phyloP scores from a whole-genome alignment of 2,113 vertebrate genomes.

The Elaphurus davidianus region DNA sequence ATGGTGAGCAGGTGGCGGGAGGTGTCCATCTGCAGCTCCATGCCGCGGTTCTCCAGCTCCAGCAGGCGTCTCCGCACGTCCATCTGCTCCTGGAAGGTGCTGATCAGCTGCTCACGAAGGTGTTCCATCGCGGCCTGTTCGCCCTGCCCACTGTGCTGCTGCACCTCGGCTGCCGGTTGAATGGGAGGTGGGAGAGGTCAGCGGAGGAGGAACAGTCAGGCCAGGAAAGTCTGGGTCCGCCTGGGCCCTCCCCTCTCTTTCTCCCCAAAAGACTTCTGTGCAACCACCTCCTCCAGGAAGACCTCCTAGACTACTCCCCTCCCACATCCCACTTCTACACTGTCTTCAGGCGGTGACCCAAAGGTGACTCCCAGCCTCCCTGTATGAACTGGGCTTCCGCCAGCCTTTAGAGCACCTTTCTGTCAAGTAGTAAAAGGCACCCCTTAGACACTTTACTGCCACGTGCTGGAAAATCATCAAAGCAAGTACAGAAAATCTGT shows the following conservation, averaged over 20 bases:
- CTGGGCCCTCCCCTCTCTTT: background rate
- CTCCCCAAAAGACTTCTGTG: background rate
- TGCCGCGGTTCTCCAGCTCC: slow-evolving; percentile 89
- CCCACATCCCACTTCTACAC: background rate
- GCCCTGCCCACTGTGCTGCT: slow-evolving; percentile 84
- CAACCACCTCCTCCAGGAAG: background rate
- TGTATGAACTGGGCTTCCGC: fast-evolving
- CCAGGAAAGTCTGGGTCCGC: background rate
- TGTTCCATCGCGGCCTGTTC: slow-evolving; percentile 85
- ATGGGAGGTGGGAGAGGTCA: no score
- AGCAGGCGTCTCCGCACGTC: slow-evolving; percentile 87
- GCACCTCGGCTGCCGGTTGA: slow-evolving; percentile 85
- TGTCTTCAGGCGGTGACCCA: background rate
- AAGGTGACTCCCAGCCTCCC: background rate
- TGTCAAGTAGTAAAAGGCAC: background rate
- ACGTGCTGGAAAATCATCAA: background rate
- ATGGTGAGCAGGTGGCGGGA: slow-evolving; percentile 89
- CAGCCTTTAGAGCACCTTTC: background rate
- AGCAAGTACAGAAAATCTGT: background rate
- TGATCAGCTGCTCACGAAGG: slow-evolving; percentile 87
- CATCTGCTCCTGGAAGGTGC: slow-evolving; percentile 91
- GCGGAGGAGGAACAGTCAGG: background rate
- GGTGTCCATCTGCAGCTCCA: slow-evolving; percentile 89
- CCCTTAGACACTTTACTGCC: background rate
- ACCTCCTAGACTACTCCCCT: background rate